These are phyloP conservation scores for Pygmarrhopalites habei DNA, from an alignment of 1,140 invertebrate species.

Conservation along the genomic window DNA sequence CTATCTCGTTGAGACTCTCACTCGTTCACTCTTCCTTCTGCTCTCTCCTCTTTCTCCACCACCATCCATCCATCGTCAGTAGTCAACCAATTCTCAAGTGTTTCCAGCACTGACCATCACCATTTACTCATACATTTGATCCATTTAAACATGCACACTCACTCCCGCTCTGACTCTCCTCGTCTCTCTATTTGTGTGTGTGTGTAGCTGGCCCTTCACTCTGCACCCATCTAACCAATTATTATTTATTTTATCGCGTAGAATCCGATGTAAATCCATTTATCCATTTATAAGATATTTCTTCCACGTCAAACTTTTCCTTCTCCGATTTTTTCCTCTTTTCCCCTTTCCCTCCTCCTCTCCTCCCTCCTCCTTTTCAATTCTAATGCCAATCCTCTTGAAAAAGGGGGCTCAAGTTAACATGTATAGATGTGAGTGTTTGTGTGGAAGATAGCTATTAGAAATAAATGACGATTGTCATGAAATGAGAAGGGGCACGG, in stretches of 20 bases:
- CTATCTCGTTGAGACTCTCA: conserved; percentile 16
- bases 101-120: conserved; percentile 15
- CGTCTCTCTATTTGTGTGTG: too few relatives aligned
- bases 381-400: not conserved
- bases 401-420: not conserved
- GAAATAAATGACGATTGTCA: conserved; percentile 11
- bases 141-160: not conserved
- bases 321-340: too few relatives aligned
- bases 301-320: not conserved
- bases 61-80: conserved; percentile 19
- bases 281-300: conserved; percentile 16
- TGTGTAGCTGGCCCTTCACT: too few relatives aligned
- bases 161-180: not conserved
- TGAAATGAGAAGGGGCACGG: conserved; percentile 11
- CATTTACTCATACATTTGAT: conserved; percentile 8
- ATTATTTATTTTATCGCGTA: conserved; percentile 31
- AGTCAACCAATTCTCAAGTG: conserved; percentile 22
- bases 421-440: too few relatives aligned
- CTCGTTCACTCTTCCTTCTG: conserved; percentile 4
- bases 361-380: too few relatives aligned
- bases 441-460: conserved; percentile 11
- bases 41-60: too few relatives aligned
- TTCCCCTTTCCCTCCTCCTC: not conserved
- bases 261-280: conserved; percentile 13
- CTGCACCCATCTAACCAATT: conserved; percentile 27